Conservation (phyloP, 1,140 invertebrate genomes). For the Drosophila tani region DNA sequence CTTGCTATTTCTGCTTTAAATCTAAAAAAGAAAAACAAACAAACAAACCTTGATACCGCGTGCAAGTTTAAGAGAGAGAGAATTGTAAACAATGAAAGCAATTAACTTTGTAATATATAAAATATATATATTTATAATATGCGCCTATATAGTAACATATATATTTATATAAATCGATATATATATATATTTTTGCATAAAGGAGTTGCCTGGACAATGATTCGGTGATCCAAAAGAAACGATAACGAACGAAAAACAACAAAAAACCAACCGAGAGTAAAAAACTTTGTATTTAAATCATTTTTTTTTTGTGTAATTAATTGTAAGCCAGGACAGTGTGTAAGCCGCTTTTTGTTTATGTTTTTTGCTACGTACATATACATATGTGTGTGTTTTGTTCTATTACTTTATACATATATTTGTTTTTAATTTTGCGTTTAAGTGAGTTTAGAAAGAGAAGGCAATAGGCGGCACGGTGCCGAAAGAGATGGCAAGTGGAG, state of each 20-base stretch:
- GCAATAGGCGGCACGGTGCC: conserved; percentile 6
- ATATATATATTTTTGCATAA: too few relatives aligned
- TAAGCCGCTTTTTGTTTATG: conserved; percentile 62
- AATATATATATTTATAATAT: conserved; percentile 57
- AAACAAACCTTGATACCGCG: too few relatives aligned
- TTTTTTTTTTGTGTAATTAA: conserved; percentile 49
- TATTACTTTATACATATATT: conserved; percentile 50
- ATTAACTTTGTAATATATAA: conserved; percentile 53
- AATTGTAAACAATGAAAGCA: conserved; percentile 54
- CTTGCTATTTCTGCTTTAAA: too few relatives aligned
- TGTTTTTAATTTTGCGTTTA: too few relatives aligned
- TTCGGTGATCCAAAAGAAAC: too few relatives aligned
- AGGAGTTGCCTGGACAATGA: too few relatives aligned
- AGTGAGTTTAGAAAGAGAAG: too few relatives aligned
- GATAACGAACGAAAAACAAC: too few relatives aligned
- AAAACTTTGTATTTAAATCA: too few relatives aligned
- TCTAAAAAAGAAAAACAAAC: too few relatives aligned
- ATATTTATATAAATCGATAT: conserved; percentile 41
- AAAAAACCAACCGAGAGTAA: too few relatives aligned
- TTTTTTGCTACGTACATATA: conserved; percentile 29
- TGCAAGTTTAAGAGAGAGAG: conserved; percentile 32
- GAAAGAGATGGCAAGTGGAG: conserved; percentile 29
- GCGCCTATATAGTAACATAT: conserved; percentile 52
- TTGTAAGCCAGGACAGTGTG: conserved; percentile 46
- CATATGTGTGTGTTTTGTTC: conserved; percentile 41